These are phyloP conservation scores for Sclerodermus sp. DNA, from an alignment of 2,888 invertebrate species.

Conservation along the genomic window DNA sequence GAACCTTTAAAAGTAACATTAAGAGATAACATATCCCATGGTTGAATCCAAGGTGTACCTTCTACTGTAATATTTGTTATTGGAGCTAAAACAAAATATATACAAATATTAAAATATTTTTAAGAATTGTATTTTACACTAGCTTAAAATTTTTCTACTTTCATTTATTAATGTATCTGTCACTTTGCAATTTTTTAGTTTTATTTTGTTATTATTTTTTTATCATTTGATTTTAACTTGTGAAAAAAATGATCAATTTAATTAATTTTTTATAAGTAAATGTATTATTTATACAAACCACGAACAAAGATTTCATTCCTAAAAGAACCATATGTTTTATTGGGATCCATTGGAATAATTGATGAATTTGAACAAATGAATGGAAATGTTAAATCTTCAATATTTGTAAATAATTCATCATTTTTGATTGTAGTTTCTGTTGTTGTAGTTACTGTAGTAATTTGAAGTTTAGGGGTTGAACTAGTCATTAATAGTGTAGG, in stretches of 20 bases:
- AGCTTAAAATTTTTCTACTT: too few relatives aligned
- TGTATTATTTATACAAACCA: constrained; percentile 60
- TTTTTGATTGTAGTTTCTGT: background rate
- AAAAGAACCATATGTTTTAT: constrained; percentile 76
- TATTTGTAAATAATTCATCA: background rate
- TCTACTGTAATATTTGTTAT: constrained; percentile 70
- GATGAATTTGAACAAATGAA: constrained; percentile 65
- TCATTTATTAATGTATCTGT: too few relatives aligned
- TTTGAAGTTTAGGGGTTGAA: constrained; percentile 7
- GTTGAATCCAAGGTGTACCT: constrained; percentile 81
- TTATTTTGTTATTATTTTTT: too few relatives aligned
- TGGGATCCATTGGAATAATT: constrained; percentile 66
- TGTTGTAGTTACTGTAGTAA: constrained; percentile 16
- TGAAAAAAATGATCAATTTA: too few relatives aligned
- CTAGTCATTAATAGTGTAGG: constrained; percentile 21
- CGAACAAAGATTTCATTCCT: constrained; percentile 66
- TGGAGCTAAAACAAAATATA: constrained; percentile 63
- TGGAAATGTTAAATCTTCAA: constrained; percentile 54
- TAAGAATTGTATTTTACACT: background rate
- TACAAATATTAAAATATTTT: constrained; percentile 2
- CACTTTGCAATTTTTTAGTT: too few relatives aligned
- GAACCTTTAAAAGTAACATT: constrained; percentile 76
- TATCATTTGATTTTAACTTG: too few relatives aligned
- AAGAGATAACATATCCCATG: constrained; percentile 75
- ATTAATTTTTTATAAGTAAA: too few relatives aligned